phyloP scores from a whole-genome alignment of 1,140 invertebrate species.

The Oscheius sp. region DNA sequence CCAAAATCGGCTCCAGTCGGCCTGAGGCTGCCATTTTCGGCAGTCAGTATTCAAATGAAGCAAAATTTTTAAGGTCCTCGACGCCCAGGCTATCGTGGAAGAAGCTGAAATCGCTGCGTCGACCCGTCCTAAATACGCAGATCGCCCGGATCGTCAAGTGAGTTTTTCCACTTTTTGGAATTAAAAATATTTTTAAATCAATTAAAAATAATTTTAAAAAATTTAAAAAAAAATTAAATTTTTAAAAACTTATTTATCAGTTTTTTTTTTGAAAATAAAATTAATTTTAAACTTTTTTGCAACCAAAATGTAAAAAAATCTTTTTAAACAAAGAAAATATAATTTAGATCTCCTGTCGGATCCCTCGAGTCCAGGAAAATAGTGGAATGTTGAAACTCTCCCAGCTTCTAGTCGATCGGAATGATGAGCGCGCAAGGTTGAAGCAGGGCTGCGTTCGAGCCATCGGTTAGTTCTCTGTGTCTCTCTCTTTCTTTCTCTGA shows the following conservation, averaged over 20 bases:
- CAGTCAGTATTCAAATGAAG: no score
- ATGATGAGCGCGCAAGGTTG: not conserved
- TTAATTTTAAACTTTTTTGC: no score
- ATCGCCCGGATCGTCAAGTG: not conserved
- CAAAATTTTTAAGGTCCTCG: no score
- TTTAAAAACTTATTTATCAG: no score
- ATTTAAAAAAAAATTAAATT: no score
- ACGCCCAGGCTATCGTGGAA: not conserved
- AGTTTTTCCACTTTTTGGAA: not conserved
- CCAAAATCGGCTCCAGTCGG: no score
- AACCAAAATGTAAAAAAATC: no score
- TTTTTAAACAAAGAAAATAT: no score
- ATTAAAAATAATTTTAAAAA: no score
- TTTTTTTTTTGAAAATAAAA: no score
- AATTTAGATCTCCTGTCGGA: not conserved
- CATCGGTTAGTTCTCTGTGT: not conserved
- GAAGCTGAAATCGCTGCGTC: not conserved
- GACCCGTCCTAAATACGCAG: not conserved
- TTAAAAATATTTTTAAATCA: not conserved
- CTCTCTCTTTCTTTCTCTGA: no score
- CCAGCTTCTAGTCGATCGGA: not conserved
- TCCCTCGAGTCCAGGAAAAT: not conserved
- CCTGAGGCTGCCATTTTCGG: no score
- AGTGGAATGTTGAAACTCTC: not conserved
- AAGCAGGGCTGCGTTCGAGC: not conserved